Evolutionary conservation across 2,888 invertebrate species (phyloP).

Genomic region (Polietes domitor): DNA sequence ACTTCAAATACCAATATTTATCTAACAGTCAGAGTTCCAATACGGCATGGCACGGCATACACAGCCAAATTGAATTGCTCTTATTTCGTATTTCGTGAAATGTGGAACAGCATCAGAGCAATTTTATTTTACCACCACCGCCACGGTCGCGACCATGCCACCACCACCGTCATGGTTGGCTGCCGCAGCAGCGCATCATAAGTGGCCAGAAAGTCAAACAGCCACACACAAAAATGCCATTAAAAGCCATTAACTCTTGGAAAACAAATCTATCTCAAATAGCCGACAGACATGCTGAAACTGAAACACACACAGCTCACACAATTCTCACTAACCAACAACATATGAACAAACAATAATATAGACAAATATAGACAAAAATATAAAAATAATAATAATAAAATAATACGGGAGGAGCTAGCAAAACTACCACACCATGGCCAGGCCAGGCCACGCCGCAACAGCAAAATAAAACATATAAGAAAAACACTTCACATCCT

Average conservation of each 20-base stretch:
- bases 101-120: neutral
- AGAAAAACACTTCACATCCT: neutral
- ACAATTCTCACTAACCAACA: neutral
- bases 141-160: neutral
- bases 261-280: conserved; percentile 38
- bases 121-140: neutral
- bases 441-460: too few relatives aligned
- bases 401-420: neutral
- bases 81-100: conserved; percentile 37
- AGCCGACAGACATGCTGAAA: conserved; percentile 3
- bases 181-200: conserved; percentile 18
- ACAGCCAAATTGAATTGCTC: conserved; percentile 37
- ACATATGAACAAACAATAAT: conserved; percentile 34
- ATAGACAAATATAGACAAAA: neutral
- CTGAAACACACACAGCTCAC: neutral
- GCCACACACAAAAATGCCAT: conserved; percentile 50
- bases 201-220: conserved; percentile 37
- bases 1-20: conserved; percentile 61
- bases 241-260: conserved; percentile 64
- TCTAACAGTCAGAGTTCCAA: conserved; percentile 37
- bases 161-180: conserved; percentile 2
- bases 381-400: conserved; percentile 24
- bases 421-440: neutral
- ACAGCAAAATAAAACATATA: conserved; percentile 18
- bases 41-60: conserved; percentile 30